Evolutionary conservation across 2,113 vertebrate species (phyloP).

Genomic region (Elachura formosa): DNA sequence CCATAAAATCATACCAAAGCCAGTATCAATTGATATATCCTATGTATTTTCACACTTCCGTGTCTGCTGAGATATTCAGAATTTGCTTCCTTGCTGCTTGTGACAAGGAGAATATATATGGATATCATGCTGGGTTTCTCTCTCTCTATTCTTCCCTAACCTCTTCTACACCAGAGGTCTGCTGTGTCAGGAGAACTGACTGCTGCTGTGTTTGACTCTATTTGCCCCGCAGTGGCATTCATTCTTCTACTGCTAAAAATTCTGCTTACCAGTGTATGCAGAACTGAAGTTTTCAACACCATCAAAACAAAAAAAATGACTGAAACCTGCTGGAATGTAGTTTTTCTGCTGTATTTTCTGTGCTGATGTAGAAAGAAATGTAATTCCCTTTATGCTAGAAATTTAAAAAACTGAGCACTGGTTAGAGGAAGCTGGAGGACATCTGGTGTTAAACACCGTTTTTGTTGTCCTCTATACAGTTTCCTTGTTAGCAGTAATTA

Average conservation of each 20-base stretch:
- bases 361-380: background rate
- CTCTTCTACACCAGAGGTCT: background rate
- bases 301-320: background rate
- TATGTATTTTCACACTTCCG: background rate
- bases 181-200: background rate
- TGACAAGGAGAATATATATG: background rate
- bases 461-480: background rate
- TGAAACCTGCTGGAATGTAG: background rate
- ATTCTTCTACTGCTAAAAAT: background rate
- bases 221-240: background rate
- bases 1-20: background rate
- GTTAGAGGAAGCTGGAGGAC: background rate
- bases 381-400: background rate
- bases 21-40: background rate
- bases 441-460: background rate
- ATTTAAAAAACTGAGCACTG: background rate
- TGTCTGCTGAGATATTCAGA: background rate
- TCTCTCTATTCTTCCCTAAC: background rate
- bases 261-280: background rate
- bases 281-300: background rate
- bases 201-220: background rate
- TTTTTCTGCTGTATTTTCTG: background rate
- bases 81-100: background rate
- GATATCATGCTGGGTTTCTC: background rate
- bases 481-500: background rate